phyloP scores from a whole-genome alignment of 2,888 invertebrate genomes.

The Cataglyphis cursor region DNA sequence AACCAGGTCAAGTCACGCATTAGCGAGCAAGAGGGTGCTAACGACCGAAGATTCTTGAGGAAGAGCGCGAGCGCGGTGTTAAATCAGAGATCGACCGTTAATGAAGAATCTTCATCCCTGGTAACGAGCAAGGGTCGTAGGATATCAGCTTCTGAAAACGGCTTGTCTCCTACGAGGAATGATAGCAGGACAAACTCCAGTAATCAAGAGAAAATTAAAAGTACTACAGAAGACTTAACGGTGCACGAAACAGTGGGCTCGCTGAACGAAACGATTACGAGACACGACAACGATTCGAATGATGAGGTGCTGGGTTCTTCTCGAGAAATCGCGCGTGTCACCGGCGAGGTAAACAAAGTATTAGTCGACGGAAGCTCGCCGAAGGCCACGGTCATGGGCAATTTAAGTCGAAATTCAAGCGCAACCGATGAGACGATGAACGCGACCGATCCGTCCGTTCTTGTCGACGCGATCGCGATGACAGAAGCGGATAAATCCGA shows the following conservation, averaged over 20 bases:
- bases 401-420: constrained; percentile 24
- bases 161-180: neutral
- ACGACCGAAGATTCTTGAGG: constrained; percentile 73
- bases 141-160: constrained; percentile 41
- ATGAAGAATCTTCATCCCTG: constrained; percentile 49
- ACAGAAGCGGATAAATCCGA: constrained; percentile 43
- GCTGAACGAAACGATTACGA: constrained; percentile 27
- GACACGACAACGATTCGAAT: neutral
- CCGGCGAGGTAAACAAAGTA: constrained; percentile 46
- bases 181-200: constrained; percentile 53
- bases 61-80: constrained; percentile 81
- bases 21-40: constrained; percentile 65
- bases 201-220: constrained; percentile 28
- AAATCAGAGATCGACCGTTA: constrained; percentile 74
- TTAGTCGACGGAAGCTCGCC: constrained; percentile 31
- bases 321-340: constrained; percentile 27
- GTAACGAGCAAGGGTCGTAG: constrained; percentile 61
- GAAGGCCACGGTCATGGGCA: constrained; percentile 32
- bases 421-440: constrained; percentile 21
- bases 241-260: neutral
- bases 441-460: constrained; percentile 21
- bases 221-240: constrained; percentile 16
- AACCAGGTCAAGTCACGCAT: constrained; percentile 69
- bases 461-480: constrained; percentile 8
- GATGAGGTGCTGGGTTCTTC: constrained; percentile 55